Evolutionary conservation across 2,113 vertebrate genomes (phyloP).

Genomic region (Sisor rabdophorus): DNA sequence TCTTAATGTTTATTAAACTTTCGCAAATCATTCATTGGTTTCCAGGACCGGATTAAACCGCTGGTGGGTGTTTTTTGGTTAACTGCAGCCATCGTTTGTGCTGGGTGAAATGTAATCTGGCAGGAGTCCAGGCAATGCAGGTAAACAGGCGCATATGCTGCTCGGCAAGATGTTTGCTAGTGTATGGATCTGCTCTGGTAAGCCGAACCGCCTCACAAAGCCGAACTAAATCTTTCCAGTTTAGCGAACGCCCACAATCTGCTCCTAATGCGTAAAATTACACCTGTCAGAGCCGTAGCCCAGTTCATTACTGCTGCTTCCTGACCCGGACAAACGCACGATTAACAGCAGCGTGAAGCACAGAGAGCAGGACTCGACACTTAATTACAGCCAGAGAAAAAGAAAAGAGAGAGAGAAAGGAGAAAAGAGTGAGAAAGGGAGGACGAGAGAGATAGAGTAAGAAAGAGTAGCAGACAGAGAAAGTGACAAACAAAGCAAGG

Average conservation of each 20-base stretch:
- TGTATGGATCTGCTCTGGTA: conserved; percentile 19
- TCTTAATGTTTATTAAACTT: background rate
- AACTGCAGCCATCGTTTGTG: too few relatives aligned
- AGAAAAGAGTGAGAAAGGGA: too few relatives aligned
- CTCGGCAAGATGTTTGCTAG: conserved; percentile 26
- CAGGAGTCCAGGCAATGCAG: background rate
- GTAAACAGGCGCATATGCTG: background rate
- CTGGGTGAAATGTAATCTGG: background rate
- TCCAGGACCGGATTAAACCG: background rate
- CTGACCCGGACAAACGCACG: conserved; percentile 64
- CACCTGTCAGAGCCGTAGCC: conserved; percentile 76
- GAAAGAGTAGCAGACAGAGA: background rate
- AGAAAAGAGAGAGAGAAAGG: background rate
- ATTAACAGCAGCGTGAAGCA: conserved; percentile 64
- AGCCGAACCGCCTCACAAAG: conserved; percentile 53
- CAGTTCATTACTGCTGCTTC: conserved; percentile 73
- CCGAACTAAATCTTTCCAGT: conserved; percentile 57
- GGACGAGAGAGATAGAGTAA: background rate
- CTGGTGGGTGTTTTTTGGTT: background rate
- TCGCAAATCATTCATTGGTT: background rate
- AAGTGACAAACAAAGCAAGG: background rate
- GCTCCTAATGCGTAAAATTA: conserved; percentile 78
- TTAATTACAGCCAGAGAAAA: conserved; percentile 70
- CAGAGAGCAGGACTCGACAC: conserved; percentile 63
- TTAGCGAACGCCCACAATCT: conserved; percentile 51